These are phyloP conservation scores for Misgurnus mizolepis DNA, from an alignment of 2,113 vertebrate species.

Conservation along the genomic window DNA sequence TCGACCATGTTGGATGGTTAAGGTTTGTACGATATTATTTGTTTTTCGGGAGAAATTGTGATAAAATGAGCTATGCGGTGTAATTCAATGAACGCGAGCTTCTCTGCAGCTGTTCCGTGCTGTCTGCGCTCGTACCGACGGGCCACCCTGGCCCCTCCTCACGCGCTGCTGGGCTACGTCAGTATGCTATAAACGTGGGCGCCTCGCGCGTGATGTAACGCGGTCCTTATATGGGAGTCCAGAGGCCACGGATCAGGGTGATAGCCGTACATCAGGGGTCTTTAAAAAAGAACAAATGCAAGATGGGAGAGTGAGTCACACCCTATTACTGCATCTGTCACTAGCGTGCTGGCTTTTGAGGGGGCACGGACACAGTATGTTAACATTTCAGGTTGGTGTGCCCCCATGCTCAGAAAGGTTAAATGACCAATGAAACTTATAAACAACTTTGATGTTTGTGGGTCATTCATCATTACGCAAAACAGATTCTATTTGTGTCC, in stretches of 20 bases:
- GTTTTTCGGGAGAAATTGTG: conserved; percentile 53
- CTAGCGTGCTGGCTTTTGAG: neutral
- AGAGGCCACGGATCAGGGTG: conserved; percentile 40
- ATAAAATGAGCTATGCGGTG: conserved; percentile 71
- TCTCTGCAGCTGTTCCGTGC: conserved; percentile 79
- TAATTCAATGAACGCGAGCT: conserved; percentile 63
- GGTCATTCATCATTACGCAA: neutral
- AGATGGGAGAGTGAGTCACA: conserved; percentile 62
- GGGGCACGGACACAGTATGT: neutral
- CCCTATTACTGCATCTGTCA: conserved; percentile 1
- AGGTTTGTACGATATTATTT: conserved; percentile 54
- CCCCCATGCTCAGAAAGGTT: neutral
- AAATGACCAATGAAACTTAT: neutral
- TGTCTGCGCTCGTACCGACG: conserved; percentile 74
- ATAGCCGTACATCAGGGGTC: conserved; percentile 19
- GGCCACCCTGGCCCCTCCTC: conserved; percentile 67
- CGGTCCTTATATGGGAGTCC: conserved; percentile 64
- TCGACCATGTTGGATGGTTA: conserved; percentile 84
- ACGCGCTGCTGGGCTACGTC: conserved; percentile 70
- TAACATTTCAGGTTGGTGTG: neutral
- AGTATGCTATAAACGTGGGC: conserved; percentile 73
- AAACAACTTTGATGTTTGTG: conserved; percentile 4
- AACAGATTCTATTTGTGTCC: neutral
- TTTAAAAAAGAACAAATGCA: conserved; percentile 28
- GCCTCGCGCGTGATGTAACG: conserved; percentile 75